phyloP scores from a whole-genome alignment of 2,113 vertebrate genomes.

The Tragelaphus strepsiceros region DNA sequence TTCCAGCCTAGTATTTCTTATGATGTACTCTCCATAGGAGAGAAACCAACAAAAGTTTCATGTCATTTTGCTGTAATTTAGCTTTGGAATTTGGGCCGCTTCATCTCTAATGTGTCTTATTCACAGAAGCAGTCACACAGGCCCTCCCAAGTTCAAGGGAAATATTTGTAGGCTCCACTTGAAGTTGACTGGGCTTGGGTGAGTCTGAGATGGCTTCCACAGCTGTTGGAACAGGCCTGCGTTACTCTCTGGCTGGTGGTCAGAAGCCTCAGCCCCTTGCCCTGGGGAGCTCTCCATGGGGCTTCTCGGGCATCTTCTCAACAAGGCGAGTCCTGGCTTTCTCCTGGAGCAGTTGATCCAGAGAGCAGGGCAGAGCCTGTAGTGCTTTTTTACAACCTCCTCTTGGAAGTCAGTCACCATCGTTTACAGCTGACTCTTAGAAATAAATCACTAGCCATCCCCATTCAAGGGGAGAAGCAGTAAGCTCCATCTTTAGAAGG shows the following conservation, averaged over 20 bases:
- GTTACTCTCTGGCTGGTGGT: too few relatives aligned
- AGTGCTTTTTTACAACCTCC: not conserved
- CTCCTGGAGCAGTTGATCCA: not conserved
- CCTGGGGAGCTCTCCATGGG: not conserved
- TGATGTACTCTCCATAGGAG: too few relatives aligned
- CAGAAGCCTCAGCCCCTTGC: not conserved
- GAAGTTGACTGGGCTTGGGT: not conserved
- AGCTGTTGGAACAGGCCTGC: not conserved
- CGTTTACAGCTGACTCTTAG: not conserved
- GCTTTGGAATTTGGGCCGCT: not conserved
- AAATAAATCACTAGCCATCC: not conserved
- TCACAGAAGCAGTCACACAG: not conserved
- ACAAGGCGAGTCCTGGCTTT: not conserved
- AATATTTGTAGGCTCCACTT: not conserved
- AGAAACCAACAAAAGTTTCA: not conserved
- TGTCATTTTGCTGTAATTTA: not conserved
- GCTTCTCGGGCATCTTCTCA: not conserved
- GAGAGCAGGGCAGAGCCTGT: not conserved
- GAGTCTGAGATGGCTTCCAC: not conserved
- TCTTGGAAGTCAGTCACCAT: not conserved
- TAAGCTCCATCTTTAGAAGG: not conserved
- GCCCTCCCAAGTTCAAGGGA: not conserved
- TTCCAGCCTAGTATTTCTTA: too few relatives aligned
- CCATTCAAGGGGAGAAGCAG: not conserved
- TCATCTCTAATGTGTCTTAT: not conserved